phyloP scores from a whole-genome alignment of 2,797 vertebrate species.

The Parauchenoglanis punctatus region DNA sequence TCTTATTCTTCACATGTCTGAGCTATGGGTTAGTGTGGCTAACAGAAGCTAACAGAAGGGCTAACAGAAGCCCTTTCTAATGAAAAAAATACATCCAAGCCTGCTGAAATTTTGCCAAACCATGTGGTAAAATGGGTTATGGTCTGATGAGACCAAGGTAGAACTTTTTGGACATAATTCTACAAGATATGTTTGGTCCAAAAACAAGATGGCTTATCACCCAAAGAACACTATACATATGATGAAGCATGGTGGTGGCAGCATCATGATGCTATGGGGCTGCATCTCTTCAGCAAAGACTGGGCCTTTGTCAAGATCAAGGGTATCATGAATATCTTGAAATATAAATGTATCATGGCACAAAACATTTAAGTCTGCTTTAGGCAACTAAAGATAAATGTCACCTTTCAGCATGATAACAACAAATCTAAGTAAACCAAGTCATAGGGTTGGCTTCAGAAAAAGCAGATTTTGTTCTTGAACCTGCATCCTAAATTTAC shows the following conservation, averaged over 20 bases:
- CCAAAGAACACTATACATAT: not conserved
- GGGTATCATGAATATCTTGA: not conserved
- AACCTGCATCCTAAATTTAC: not conserved
- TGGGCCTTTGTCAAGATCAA: not conserved
- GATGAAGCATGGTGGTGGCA: constrained; percentile 5
- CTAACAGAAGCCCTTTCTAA: not conserved
- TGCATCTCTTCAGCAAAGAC: not conserved
- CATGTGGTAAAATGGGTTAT: not conserved
- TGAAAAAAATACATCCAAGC: not conserved
- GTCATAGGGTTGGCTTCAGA: not conserved
- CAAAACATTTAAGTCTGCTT: not conserved
- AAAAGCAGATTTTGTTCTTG: not conserved
- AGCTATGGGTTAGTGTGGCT: not conserved
- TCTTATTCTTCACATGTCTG: not conserved
- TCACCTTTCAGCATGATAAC: not conserved
- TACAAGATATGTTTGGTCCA: not conserved
- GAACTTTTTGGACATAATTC: not conserved
- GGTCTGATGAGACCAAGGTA: not conserved
- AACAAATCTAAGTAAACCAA: not conserved
- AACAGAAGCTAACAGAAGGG: not conserved
- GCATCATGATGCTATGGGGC: not conserved
- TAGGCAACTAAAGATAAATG: not conserved
- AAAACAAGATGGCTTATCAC: not conserved
- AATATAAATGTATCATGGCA: not conserved
- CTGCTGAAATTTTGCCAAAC: not conserved